A percentile compares a stretch with the other conserved stretches of the same genome.
These are phyloP conservation scores for Nemapogon koenigi DNA, from an alignment of 2,888 invertebrate species.

Conservation along the genomic window DNA sequence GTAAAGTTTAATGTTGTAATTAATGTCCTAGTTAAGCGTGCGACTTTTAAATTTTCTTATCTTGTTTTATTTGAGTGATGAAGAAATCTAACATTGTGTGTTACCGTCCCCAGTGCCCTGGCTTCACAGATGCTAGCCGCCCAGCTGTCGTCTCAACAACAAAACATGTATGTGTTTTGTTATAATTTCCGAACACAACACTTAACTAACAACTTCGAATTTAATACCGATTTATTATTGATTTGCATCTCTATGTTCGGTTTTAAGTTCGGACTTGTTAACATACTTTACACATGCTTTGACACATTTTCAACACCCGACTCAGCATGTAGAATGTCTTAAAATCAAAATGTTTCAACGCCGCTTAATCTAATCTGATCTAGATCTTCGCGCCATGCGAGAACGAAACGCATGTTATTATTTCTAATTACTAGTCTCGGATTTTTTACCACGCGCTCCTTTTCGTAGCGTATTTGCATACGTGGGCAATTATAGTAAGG, in stretches of 20 bases:
- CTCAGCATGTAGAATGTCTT: constrained; percentile 52
- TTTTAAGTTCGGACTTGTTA: no score
- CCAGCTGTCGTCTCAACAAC: constrained; percentile 91
- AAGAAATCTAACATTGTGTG: constrained; percentile 52
- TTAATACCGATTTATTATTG: no score
- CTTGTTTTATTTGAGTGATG: no score
- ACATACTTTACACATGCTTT: constrained; percentile 58
- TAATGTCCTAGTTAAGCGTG: no score
- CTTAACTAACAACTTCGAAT: no score
- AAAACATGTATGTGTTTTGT: constrained; percentile 87
- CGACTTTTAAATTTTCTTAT: no score
- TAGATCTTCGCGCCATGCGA: constrained; percentile 51
- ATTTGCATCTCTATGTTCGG: no score
- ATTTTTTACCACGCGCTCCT: constrained; percentile 44
- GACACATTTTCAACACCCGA: constrained; percentile 37
- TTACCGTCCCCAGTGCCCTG: constrained; percentile 90
- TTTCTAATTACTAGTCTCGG: constrained; percentile 50
- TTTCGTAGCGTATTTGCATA: constrained; percentile 63
- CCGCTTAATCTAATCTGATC: constrained; percentile 59
- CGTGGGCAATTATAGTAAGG: constrained; percentile 45
- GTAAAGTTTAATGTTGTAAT: no score
- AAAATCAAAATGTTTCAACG: constrained; percentile 64
- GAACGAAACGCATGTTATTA: constrained; percentile 58
- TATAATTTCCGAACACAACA: no score
- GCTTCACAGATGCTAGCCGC: constrained; percentile 96